These are phyloP conservation scores for Phoxinus phoxinus DNA, from an alignment of 2,113 vertebrate species.

Conservation along the genomic window DNA sequence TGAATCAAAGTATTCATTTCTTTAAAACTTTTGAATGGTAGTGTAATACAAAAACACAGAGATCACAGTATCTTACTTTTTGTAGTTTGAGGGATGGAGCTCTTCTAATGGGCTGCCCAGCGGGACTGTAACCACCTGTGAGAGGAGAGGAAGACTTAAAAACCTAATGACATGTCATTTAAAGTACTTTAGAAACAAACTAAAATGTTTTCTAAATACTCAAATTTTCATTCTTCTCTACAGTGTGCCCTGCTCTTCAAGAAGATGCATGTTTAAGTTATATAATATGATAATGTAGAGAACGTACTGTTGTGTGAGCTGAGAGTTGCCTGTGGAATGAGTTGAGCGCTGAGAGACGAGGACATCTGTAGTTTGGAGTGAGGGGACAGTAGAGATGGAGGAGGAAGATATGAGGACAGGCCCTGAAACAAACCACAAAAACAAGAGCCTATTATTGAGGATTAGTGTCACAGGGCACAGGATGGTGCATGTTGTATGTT, in stretches of 20 bases:
- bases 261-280: neutral
- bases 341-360: conserved; percentile 66
- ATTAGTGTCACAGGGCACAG: neutral
- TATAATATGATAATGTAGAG: neutral
- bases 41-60: neutral
- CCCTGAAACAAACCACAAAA: conserved; percentile 80
- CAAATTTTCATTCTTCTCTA: neutral
- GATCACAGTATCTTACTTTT: conserved; percentile 76
- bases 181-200: neutral
- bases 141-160: neutral
- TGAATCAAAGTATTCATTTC: neutral
- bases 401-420: conserved; percentile 79
- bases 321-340: conserved; percentile 74
- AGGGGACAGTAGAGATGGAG: conserved; percentile 80
- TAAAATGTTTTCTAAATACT: neutral
- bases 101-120: conserved; percentile 78
- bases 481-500: neutral
- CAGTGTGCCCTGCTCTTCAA: neutral
- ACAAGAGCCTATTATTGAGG: conserved; percentile 61
- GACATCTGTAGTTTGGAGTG: conserved; percentile 80
- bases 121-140: conserved; percentile 83
- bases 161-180: neutral
- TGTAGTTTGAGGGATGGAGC: conserved; percentile 77
- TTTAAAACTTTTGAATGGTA: neutral
- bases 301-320: conserved; percentile 77